Evolutionary conservation across 2,113 vertebrate genomes (phyloP), one percentile per base, ranked within the genome.

Genomic region (Crotalus viridis): DNA sequence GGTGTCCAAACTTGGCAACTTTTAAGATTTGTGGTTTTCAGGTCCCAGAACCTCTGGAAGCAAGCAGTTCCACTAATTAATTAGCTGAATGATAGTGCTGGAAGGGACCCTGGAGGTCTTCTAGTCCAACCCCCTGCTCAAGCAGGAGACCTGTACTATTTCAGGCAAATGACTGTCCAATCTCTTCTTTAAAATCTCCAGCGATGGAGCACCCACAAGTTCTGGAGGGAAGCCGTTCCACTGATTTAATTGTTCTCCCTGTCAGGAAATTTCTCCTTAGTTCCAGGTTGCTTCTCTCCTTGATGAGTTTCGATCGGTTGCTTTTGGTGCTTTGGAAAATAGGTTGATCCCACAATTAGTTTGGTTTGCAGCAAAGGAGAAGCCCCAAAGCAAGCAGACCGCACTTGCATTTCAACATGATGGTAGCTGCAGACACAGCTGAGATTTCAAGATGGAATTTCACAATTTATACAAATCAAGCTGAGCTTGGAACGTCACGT

Each of bases 321-420:
- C 26, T 64, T 12, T 3, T 3, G 59, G 59, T 10, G 57, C 59
- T 61, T 10, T 28, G 59, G 59, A 64, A 28, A 64, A 28, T 13
- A 64, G 61, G 10, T 13, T 64, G 26, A n/a, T 0, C 5, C n/a
- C 69, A 74, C n/a, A 74, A 2, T 17, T 81, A 39, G 13, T 17
- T 19, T 19, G n/a, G 69, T 81, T 39, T 15, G 6, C n/a, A 8
- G n/a, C 2, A 74, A 74, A 74, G 69, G n/a, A 7, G 15, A 33
- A 17, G 69, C 13, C n/a, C n/a, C n/a, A 7, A 74, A 74, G 69
- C n/a, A 39, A 81, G 17, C 17, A 0, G 17, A 5, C 1, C 0
- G 0, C 17, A 1, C 28, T 43, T 43, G 4, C 2, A 3, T 39
- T 81, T 21, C 74, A 21, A 6, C 0, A 0, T 0, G 33, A 43